Percentiles rank a stretch among this genome's conserved stretches.
These are phyloP conservation scores for Galeopterus variegatus DNA, from an alignment of 2,113 vertebrate species.

Conservation along the genomic window DNA sequence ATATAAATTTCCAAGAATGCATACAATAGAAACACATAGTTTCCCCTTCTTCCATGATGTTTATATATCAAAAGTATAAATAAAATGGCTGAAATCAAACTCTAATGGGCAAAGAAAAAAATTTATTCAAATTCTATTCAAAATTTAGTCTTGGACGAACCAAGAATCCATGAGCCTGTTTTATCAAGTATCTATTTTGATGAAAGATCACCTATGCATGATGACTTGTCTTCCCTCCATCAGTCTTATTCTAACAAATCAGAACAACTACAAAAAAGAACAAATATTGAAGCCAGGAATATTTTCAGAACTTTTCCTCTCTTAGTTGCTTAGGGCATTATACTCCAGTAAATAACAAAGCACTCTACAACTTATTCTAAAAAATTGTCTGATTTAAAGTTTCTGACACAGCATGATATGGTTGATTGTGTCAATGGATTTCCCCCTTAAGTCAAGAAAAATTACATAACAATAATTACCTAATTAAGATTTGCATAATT, in stretches of 20 bases:
- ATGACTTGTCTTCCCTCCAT: neutral
- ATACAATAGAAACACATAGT: neutral
- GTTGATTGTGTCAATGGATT: slow-evolving; percentile 82
- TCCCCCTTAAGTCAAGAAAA: slow-evolving; percentile 83
- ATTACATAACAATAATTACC: slow-evolving; percentile 85
- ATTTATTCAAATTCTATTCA: slow-evolving; percentile 32
- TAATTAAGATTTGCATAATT: slow-evolving; percentile 90
- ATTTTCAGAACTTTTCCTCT: slow-evolving; percentile 49
- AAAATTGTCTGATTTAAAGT: slow-evolving; percentile 75
- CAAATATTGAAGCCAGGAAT: neutral
- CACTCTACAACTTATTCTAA: slow-evolving; percentile 53
- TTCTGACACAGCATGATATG: slow-evolving; percentile 80
- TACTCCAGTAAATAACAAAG: neutral
- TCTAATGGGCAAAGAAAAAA: neutral
- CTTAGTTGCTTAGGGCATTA: neutral
- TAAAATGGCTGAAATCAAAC: neutral
- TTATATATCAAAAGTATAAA: neutral
- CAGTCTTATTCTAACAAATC: slow-evolving; percentile 38
- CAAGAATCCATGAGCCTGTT: neutral
- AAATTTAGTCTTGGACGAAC: neutral
- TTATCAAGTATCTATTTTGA: neutral
- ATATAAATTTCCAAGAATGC: neutral
- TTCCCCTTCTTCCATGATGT: neutral
- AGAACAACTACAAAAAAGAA: neutral
- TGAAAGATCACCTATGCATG: neutral